Base-by-base conservation (phyloP, 2,888 invertebrate species). In the Hypena proboscidalis region DNA sequence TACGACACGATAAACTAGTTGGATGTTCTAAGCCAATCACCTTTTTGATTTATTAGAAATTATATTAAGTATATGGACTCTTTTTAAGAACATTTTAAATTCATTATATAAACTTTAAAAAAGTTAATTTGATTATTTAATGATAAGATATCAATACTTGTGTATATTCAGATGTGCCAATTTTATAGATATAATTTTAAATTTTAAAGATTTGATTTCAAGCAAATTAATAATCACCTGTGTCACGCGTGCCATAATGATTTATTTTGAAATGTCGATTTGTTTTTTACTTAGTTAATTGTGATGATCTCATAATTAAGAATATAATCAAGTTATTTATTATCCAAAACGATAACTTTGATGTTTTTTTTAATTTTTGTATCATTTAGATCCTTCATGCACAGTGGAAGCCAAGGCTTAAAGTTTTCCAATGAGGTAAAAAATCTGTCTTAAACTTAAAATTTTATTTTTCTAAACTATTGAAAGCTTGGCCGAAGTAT, bases 21-120 rank as follows among this genome's bases (percentile, higher is more conserved):
- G 21, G 4, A 23, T 32, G 29, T 42, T 62, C 53, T 41, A 42
- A 42, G 39, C 32, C 17, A 49, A 51, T 49, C 42, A 48, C 19
- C n/a, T 43, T 23, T 44, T 39, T 61, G 34, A 50, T 64, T 64
- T 64, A 58, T 61, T 34, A 11, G 4, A 37, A 40, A 39, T 43
- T 33, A 41, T 42, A 25, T 26, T 33, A n/a, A n/a, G n/a, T n/a
- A 6, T 34, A 14, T 41, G 14, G 17, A 8, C 5, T 29, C 44
- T 38, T 33, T 23, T 21, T 49, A 38, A 32, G 13, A 20, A 10
- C 33, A 37, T 39, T 50, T 32, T 26, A 41, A 50, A 43, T 51
- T 51, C 10, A 46, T 48, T 11, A 15, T 8, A 13, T 21, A 38
- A 20, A 23, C 31, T 32, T 30, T 36, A 9, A 27, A 29, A 38